Percentiles rank a stretch among this genome's conserved stretches.
phyloP scores from a whole-genome alignment of 2,888 invertebrate genomes.

The Diarsia brunnea region DNA sequence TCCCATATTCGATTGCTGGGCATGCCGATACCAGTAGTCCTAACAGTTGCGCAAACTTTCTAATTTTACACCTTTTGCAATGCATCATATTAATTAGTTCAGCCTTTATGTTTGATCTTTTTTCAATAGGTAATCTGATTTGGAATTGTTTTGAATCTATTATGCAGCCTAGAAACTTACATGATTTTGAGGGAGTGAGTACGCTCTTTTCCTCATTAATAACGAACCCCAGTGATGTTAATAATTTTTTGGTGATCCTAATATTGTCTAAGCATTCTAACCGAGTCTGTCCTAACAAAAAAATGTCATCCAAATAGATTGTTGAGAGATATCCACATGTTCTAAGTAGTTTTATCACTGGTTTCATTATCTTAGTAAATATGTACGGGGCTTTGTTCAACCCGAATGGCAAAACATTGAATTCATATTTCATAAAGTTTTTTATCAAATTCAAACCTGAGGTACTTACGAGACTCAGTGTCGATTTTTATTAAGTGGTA shows the following conservation, averaged over 20 bases:
- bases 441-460: neutral
- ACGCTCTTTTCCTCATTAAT: neutral
- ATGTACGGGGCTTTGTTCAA: too few relatives aligned
- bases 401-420: too few relatives aligned
- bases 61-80: neutral
- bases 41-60: too few relatives aligned
- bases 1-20: too few relatives aligned
- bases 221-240: neutral
- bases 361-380: too few relatives aligned
- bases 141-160: neutral
- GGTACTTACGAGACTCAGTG: neutral
- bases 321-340: neutral
- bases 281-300: neutral
- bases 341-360: too few relatives aligned
- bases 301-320: conserved; percentile 1
- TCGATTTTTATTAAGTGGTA: neutral
- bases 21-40: too few relatives aligned
- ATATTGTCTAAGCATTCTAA: conserved; percentile 4
- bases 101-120: neutral
- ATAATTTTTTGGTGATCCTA: neutral
- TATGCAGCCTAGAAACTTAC: neutral
- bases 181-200: neutral
- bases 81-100: neutral
- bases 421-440: neutral
- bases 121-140: neutral